These are phyloP conservation scores for Tineola bisselliella DNA, from an alignment of 2,888 invertebrate species.

Conservation along the genomic window DNA sequence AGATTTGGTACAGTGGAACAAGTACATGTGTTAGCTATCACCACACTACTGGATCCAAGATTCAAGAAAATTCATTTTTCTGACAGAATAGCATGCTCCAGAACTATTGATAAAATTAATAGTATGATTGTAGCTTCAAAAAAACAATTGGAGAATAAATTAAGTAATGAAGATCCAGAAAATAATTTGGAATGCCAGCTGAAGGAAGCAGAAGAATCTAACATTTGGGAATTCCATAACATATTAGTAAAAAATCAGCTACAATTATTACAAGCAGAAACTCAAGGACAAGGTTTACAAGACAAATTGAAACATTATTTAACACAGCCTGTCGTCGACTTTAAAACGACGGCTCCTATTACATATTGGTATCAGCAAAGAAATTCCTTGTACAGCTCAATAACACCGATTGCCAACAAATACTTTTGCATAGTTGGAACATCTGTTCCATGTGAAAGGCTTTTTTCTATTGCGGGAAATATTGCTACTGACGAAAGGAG, in stretches of 20 bases:
- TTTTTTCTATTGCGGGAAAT: constrained; percentile 27
- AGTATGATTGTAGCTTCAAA: constrained; percentile 19
- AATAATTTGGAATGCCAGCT: constrained; percentile 22
- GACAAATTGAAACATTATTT: constrained; percentile 24
- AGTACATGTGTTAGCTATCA: constrained; percentile 22
- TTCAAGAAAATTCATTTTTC: constrained; percentile 26
- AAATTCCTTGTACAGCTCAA: constrained; percentile 24
- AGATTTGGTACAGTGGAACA: constrained; percentile 22
- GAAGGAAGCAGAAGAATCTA: constrained; percentile 25
- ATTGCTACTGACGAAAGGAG: constrained; percentile 14
- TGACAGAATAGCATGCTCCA: constrained; percentile 22
- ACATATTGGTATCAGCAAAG: constrained; percentile 25
- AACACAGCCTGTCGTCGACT: constrained; percentile 22
- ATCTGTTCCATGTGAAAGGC: constrained; percentile 28
- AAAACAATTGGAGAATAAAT: constrained; percentile 16
- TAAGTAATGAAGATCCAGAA: constrained; percentile 24
- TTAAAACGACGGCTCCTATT: constrained; percentile 25
- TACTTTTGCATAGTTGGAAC: constrained; percentile 28
- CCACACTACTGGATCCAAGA: constrained; percentile 21
- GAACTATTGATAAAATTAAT: constrained; percentile 20
- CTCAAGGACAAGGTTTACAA: constrained; percentile 22
- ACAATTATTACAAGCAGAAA: constrained; percentile 19
- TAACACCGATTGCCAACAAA: too few species aligned
- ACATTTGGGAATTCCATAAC: too few species aligned
- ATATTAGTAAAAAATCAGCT: constrained; percentile 20